phyloP scores from a whole-genome alignment of 2,113 vertebrate species.

The Pardalotus punctatus region DNA sequence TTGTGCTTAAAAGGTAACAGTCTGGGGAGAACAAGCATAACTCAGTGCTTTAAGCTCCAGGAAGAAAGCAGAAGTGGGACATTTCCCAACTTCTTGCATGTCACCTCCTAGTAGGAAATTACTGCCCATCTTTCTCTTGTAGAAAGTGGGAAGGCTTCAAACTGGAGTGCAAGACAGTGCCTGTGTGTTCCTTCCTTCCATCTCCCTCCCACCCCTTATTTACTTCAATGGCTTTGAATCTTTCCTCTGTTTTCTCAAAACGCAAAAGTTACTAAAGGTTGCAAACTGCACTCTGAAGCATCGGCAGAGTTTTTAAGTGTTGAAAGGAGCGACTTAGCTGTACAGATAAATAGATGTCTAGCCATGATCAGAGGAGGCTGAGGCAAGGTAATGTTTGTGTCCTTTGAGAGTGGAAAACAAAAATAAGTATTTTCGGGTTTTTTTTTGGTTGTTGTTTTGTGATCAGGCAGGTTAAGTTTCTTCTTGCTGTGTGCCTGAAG shows the following conservation, averaged over 20 bases:
- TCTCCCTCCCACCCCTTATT: not conserved
- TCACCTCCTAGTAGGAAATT: not conserved
- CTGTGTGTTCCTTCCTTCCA: not conserved
- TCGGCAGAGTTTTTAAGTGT: not conserved
- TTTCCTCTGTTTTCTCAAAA: not conserved
- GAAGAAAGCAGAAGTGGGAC: not conserved
- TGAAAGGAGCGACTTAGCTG: not conserved
- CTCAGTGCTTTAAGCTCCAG: not conserved
- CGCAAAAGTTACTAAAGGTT: not conserved
- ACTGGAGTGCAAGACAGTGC: not conserved
- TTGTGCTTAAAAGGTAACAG: not conserved
- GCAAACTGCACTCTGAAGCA: not conserved
- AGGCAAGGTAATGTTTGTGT: not conserved
- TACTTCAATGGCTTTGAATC: not conserved
- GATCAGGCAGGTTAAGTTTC: not conserved
- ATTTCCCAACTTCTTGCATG: not conserved
- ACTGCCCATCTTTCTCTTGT: not conserved
- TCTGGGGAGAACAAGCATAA: not conserved
- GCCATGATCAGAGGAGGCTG: not conserved
- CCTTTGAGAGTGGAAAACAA: not conserved
- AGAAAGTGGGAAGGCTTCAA: not conserved
- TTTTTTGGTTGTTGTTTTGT: not conserved
- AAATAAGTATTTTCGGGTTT: not conserved
- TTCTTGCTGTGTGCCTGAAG: slow-evolving; percentile 22
- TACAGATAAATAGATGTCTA: not conserved